Base-by-base conservation (phyloP, 2,113 vertebrate genomes). In the Chionodraco myersi region DNA sequence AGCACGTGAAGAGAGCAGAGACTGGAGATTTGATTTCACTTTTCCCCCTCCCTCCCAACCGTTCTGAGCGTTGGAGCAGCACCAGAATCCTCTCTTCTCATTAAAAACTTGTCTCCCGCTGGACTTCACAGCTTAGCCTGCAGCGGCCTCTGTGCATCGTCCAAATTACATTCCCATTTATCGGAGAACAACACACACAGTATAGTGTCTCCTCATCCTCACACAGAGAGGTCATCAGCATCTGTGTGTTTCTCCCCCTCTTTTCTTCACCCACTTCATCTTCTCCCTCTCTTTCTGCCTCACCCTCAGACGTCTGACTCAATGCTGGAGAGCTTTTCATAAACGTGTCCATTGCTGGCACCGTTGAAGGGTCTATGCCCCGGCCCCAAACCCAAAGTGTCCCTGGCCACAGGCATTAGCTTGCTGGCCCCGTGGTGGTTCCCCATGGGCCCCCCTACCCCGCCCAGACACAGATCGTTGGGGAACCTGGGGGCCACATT, bases 271-370 rank as follows among this genome's bases (percentile, higher is more conserved):
- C 72, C 73, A 85, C 69, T 78, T 63, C 3, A 45, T 83, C 86
- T 41, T 88, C 91, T 86, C 56, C 73, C 69, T 60, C 53, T 72
- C 76, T 58, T 66, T 71, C 66, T 65, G 69, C 74, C 65, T 79
- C 92, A 90, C 91, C 94, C 92, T 98, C 96, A 99, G 95, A 99
- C 98, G 64, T 99, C 98, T 91, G 98, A 99, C 94, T 99, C 98
- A 91, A 99, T 99, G 94, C 98, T 99, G 93, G 98, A 99, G 89
- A 99, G 97, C 96, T 99, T 99, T 95, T 99, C 98, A 92, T 99
- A 99, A 93, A 99, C 98, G 92, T 99, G 98, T 95, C 98, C 98
- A 84, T 99, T 99, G 96, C 97, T 99, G 94, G 98, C 97, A 93
- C 97, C 96, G 86, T 98, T 99, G 96, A 99, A 99, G 92, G 97